Percentiles rank a stretch among this genome's conserved stretches.
Conservation (phyloP, 1,140 invertebrate genomes). For the Microplitis mediator region DNA sequence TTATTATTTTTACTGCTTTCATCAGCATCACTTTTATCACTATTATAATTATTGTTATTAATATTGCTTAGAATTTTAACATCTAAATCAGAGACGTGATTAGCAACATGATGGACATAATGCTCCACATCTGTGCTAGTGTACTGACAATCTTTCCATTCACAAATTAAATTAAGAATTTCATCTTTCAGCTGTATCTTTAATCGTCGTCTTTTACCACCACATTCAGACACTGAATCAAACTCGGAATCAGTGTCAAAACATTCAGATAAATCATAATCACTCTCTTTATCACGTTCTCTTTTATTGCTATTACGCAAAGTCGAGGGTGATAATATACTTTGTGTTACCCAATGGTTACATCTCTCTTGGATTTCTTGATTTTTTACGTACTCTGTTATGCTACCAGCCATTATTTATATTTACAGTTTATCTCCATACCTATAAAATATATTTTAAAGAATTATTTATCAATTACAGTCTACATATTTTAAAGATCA, state of each 20-base stretch:
- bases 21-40: too few relatives aligned
- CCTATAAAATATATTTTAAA: too few relatives aligned
- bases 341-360: slow-evolving; percentile 50
- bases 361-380: slow-evolving; percentile 51
- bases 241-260: slow-evolving; percentile 57
- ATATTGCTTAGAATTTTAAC: slow-evolving; percentile 37
- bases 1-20: too few relatives aligned
- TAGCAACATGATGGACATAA: slow-evolving; percentile 53
- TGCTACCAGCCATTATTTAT: slow-evolving; percentile 34
- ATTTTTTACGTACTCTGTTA: slow-evolving; percentile 39
- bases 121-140: slow-evolving; percentile 35
- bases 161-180: slow-evolving; percentile 48
- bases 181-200: slow-evolving; percentile 47
- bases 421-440: not conserved
- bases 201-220: slow-evolving; percentile 47
- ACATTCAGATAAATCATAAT: slow-evolving; percentile 39
- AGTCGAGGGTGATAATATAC: slow-evolving; percentile 17
- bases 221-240: slow-evolving; percentile 57
- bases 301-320: not conserved
- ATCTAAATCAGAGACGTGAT: slow-evolving; percentile 50
- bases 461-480: too few relatives aligned
- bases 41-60: too few relatives aligned
- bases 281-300: slow-evolving; percentile 28
- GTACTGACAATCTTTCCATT: slow-evolving; percentile 53
- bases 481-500: too few relatives aligned